phyloP scores from a whole-genome alignment of 2,113 vertebrate species.

The Rutilus rutilus region DNA sequence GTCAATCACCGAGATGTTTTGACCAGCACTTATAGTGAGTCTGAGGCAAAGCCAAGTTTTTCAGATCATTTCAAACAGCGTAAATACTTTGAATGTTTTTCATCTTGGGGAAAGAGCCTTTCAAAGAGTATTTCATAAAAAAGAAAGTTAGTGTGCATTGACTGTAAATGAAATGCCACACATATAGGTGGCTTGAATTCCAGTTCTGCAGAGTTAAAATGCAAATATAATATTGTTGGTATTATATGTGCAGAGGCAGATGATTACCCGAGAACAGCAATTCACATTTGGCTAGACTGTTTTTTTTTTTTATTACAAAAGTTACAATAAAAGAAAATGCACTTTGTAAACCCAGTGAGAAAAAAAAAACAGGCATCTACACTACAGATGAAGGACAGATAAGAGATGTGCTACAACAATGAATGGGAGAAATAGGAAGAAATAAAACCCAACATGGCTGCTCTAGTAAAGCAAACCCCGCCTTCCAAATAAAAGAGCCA shows the following conservation, averaged over 20 bases:
- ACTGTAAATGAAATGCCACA: not conserved
- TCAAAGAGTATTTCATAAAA: slow-evolving; percentile 2
- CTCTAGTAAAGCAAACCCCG: not conserved
- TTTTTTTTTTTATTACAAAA: not conserved
- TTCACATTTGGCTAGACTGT: not conserved
- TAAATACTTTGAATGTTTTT: slow-evolving; percentile 3
- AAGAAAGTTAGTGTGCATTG: not conserved
- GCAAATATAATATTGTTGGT: not conserved
- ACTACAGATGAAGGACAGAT: not conserved
- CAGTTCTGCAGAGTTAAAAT: slow-evolving; percentile 16
- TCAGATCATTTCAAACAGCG: not conserved
- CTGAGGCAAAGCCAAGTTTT: not conserved
- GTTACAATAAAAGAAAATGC: not conserved
- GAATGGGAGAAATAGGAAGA: not conserved
- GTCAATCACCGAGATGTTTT: not conserved
- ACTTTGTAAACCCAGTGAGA: not conserved
- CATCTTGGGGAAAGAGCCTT: not conserved
- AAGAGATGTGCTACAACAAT: not conserved
- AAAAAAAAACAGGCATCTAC: not conserved
- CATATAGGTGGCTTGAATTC: not conserved
- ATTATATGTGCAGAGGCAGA: not conserved
- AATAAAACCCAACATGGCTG: not conserved
- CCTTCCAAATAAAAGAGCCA: not conserved
- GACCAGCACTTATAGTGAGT: not conserved
- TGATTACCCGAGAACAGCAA: not conserved